Percentiles rank a stretch among this genome's conserved stretches.
phyloP scores from a whole-genome alignment of 2,797 vertebrate genomes.

The Acanthopagrus latus region DNA sequence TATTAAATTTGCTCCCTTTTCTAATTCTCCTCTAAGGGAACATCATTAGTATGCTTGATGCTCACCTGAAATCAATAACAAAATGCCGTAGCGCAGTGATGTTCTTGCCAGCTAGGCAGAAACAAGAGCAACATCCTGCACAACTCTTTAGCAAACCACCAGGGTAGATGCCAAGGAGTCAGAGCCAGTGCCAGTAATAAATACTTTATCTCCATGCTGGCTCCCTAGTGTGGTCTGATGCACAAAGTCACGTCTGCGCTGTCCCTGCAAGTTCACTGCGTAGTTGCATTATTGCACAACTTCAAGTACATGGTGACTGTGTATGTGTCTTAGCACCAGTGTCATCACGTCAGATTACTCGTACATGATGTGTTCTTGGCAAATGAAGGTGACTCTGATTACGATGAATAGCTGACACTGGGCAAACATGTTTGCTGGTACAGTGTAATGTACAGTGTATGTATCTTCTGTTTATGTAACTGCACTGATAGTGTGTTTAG shows the following conservation, averaged over 20 bases:
- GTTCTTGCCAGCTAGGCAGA: conserved; percentile 64
- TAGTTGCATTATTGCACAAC: conserved; percentile 50
- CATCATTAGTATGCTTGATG: conserved; percentile 75
- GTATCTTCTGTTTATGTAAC: conserved; percentile 16
- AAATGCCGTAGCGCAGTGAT: conserved; percentile 68
- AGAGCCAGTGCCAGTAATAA: conserved; percentile 68
- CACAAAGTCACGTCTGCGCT: conserved; percentile 62
- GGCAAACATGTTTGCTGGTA: conserved; percentile 35
- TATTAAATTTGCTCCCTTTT: conserved; percentile 72
- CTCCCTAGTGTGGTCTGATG: conserved; percentile 55
- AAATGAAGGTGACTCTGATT: conserved; percentile 51
- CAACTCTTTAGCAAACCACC: conserved; percentile 63
- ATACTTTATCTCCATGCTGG: conserved; percentile 71
- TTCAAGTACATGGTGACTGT: conserved; percentile 58
- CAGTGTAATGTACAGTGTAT: neutral
- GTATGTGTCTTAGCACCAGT: conserved; percentile 53
- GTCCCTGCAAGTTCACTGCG: conserved; percentile 60
- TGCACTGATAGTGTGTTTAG: neutral
- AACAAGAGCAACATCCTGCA: conserved; percentile 59
- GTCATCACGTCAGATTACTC: conserved; percentile 57
- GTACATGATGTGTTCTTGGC: conserved; percentile 54
- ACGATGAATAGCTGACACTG: conserved; percentile 37
- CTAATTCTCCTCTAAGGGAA: conserved; percentile 70
- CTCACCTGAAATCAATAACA: conserved; percentile 79
- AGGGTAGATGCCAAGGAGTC: conserved; percentile 61